Evolutionary conservation across 2,113 vertebrate species (phyloP).

Genomic region (Antigone vipio): DNA sequence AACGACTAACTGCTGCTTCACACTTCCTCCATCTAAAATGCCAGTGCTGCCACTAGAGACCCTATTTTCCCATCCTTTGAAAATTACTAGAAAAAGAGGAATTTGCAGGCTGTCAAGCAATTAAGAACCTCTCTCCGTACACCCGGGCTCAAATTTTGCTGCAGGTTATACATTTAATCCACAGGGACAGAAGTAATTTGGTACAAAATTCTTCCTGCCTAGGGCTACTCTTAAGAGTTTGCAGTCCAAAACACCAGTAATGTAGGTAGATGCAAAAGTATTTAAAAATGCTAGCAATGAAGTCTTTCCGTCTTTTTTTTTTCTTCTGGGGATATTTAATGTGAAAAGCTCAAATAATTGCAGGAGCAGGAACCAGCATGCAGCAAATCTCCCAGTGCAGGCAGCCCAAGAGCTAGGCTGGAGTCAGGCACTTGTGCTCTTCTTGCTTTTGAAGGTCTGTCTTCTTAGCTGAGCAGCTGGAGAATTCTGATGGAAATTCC

Average conservation of each 20-base stretch:
- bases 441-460: background rate
- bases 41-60: background rate
- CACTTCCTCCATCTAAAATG: background rate
- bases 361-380: background rate
- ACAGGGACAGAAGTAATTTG: constrained; percentile 24
- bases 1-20: background rate
- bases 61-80: background rate
- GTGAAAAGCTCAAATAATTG: background rate
- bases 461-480: background rate
- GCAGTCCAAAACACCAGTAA: background rate
- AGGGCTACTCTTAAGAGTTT: constrained; percentile 1
- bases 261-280: background rate
- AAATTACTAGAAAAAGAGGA: background rate
- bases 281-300: background rate
- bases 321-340: background rate
- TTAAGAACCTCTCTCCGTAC: background rate
- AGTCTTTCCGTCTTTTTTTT: background rate
- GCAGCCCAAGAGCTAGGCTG: background rate
- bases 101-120: constrained; percentile 2
- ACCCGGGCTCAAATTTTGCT: constrained; percentile 3
- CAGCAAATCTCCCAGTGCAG: background rate
- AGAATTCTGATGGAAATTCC: background rate
- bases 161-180: constrained; percentile 2
- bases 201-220: constrained; percentile 19
- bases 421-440: background rate